Percentiles rank a stretch among this genome's conserved stretches.
phyloP scores from a whole-genome alignment of 2,797 vertebrate genomes.

The Malurus splendens region DNA sequence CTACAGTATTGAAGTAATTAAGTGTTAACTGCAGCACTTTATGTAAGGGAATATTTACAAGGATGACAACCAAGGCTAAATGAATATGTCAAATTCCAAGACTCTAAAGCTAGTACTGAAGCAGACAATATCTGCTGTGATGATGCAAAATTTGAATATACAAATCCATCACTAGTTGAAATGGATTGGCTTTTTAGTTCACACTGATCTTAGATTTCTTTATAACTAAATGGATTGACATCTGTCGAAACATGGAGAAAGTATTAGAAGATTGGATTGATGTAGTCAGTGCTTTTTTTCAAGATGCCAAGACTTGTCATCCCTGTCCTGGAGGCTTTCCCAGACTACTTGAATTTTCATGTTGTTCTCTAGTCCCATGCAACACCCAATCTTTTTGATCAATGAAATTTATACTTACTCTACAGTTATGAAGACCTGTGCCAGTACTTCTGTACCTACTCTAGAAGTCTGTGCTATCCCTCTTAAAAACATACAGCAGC shows the following conservation, averaged over 20 bases:
- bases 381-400: neutral
- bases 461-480: neutral
- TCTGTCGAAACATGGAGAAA: neutral
- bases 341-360: neutral
- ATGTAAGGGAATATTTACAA: neutral
- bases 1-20: neutral
- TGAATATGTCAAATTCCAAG: neutral
- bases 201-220: neutral
- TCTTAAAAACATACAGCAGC: neutral
- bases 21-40: neutral
- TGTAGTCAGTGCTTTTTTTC: neutral
- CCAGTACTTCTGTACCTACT: neutral
- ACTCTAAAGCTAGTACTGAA: neutral
- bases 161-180: neutral
- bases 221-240: neutral
- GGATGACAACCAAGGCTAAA: neutral
- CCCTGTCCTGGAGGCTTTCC: neutral
- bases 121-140: neutral
- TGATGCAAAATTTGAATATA: neutral
- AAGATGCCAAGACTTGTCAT: neutral
- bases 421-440: neutral
- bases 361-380: neutral
- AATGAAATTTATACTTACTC: neutral
- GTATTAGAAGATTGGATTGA: neutral
- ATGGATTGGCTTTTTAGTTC: neutral